Evolutionary conservation across 2,888 invertebrate genomes (phyloP).

Genomic region (Oscheius sp.): DNA sequence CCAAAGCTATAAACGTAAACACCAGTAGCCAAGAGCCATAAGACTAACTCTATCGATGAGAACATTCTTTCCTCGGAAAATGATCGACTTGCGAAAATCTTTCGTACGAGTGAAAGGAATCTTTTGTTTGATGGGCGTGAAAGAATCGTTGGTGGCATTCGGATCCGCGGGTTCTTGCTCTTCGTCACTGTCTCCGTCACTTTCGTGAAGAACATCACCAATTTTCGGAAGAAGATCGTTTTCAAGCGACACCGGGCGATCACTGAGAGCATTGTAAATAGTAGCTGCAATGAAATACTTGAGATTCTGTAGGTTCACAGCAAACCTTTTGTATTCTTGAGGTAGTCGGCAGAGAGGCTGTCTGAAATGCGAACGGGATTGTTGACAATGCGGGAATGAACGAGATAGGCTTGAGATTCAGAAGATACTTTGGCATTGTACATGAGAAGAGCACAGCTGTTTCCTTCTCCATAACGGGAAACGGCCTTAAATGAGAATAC

Average conservation of each 20-base stretch:
- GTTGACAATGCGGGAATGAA: constrained; percentile 27
- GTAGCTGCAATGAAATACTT: neutral
- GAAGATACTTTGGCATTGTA: constrained; percentile 27
- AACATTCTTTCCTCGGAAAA: constrained; percentile 21
- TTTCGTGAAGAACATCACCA: constrained; percentile 9
- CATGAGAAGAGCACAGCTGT: constrained; percentile 26
- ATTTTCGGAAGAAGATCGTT: constrained; percentile 14
- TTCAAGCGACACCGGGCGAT: neutral
- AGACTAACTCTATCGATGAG: constrained; percentile 5
- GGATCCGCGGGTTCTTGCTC: constrained; percentile 18
- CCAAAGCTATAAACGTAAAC: neutral
- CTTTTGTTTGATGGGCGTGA: neutral
- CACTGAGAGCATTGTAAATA: constrained; percentile 10
- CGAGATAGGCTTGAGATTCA: constrained; percentile 19
- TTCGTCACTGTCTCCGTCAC: constrained; percentile 13
- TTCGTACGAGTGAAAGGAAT: neutral
- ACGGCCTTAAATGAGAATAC: constrained; percentile 24
- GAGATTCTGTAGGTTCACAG: too few relatives aligned
- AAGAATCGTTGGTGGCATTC: neutral
- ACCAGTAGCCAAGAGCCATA: neutral
- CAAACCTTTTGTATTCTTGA: constrained; percentile 3
- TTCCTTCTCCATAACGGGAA: constrained; percentile 30
- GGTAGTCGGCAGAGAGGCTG: neutral
- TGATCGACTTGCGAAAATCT: constrained; percentile 4
- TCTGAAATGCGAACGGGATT: neutral